phyloP scores from a whole-genome alignment of 2,797 vertebrate genomes.

The Neosalanx taihuensis region DNA sequence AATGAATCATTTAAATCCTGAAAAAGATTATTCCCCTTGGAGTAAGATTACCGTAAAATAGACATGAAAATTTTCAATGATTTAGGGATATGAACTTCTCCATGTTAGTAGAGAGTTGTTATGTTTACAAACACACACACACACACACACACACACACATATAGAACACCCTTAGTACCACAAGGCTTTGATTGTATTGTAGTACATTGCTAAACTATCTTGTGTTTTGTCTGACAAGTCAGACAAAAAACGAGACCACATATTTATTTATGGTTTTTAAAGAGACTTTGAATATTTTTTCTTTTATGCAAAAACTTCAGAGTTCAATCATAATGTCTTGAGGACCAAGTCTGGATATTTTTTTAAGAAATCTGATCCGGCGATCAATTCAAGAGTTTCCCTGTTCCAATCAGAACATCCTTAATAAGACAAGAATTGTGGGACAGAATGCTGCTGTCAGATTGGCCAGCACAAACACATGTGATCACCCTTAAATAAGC shows the following conservation, averaged over 20 bases:
- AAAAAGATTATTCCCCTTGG: slow-evolving; percentile 59
- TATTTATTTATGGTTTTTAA: slow-evolving; percentile 34
- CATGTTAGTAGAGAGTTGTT: slow-evolving; percentile 53
- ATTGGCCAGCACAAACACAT: slow-evolving; percentile 32
- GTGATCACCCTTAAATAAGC: slow-evolving; percentile 12
- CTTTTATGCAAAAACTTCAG: slow-evolving; percentile 19
- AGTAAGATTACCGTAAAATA: slow-evolving; percentile 54
- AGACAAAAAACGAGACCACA: slow-evolving; percentile 17
- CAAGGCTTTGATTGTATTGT: slow-evolving; percentile 65
- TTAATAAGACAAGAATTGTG: slow-evolving; percentile 14
- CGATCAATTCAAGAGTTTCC: slow-evolving; percentile 38
- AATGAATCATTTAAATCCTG: slow-evolving; percentile 71
- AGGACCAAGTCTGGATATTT: slow-evolving; percentile 56
- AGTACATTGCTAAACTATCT: slow-evolving; percentile 47
- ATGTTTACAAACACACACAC: slow-evolving; percentile 58
- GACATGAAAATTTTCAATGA: slow-evolving; percentile 59
- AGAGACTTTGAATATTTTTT: slow-evolving; percentile 25
- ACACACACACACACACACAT: slow-evolving; percentile 19
- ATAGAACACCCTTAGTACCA: slow-evolving; percentile 36
- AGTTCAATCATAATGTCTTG: slow-evolving; percentile 24
- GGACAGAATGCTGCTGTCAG: slow-evolving; percentile 16
- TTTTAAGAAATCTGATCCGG: slow-evolving; percentile 9
- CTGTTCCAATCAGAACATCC: slow-evolving; percentile 46
- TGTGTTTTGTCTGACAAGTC: slow-evolving; percentile 12
- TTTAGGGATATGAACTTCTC: slow-evolving; percentile 47